A percentile compares a stretch with the other conserved stretches of the same genome.
Evolutionary conservation across 2,888 invertebrate species (phyloP).

Genomic region (Cryptocephalus moraei): DNA sequence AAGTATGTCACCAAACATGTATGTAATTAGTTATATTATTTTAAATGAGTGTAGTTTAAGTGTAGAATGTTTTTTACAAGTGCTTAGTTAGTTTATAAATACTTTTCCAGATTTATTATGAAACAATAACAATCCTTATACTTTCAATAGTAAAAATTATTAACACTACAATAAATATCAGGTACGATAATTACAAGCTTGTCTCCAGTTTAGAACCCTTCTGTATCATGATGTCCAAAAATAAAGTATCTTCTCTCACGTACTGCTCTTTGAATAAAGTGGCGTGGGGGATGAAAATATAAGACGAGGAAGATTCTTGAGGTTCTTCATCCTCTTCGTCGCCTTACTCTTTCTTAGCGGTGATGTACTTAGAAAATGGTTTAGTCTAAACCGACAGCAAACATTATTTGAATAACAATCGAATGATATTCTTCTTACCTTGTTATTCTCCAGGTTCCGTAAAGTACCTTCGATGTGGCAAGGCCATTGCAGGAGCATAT

Average conservation of each 20-base stretch:
- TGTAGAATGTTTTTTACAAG: no score
- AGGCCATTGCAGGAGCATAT: slow-evolving; percentile 63
- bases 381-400: slow-evolving; percentile 39
- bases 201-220: slow-evolving; percentile 15
- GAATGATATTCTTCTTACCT: slow-evolving; percentile 18
- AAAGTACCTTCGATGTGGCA: slow-evolving; percentile 57
- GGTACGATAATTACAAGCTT: slow-evolving; percentile 15
- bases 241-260: slow-evolving; percentile 49
- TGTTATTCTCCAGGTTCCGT: slow-evolving; percentile 36
- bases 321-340: slow-evolving; percentile 37
- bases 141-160: background rate
- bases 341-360: slow-evolving; percentile 43
- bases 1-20: no score
- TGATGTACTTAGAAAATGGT: slow-evolving; percentile 53
- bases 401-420: background rate
- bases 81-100: no score
- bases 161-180: background rate
- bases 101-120: background rate
- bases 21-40: no score
- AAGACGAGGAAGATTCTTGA: slow-evolving; percentile 42
- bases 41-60: no score
- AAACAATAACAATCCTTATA: background rate
- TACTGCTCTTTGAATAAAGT: slow-evolving; percentile 50
- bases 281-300: slow-evolving; percentile 57
- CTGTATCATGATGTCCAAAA: slow-evolving; percentile 45